Evolutionary conservation across 2,113 vertebrate genomes (phyloP), one percentile per base, ranked within the genome.

Genomic region (Leptodactylus fuscus): DNA sequence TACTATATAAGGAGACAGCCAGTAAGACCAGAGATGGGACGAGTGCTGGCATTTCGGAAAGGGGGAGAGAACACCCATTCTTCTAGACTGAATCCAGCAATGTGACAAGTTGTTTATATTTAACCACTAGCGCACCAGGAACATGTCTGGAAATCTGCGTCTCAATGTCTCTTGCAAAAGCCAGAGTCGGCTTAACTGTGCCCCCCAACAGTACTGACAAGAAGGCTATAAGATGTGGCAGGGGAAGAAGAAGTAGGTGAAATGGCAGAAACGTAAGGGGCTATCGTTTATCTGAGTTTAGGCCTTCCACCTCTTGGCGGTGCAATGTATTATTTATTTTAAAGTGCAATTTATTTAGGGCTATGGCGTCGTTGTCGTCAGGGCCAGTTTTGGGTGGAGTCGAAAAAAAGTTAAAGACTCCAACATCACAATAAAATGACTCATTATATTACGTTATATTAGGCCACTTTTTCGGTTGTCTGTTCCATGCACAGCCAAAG

Each of bases 1-100:
- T 83, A 83, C 82, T 83, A 83, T 83, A 83, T 75, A 83, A 83
- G 82, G 82, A 83, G 82, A 83, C 82, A 76, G 82, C 53, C 27
- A 83, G 70, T 74, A 60, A 73, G 82, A 75, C 82, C 82, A 74
- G 70, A 74, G 71, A 83, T 76, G 82, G 71, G 82, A 60, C 55
- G 38, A 83, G 82, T 27, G 44, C 71, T 83, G 82, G 71, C 82
- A 76, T 83, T 76, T 83, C n/a, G 5, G 12, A 32, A 12, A 60
- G 73, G 51, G 55, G 62, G 71, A 76, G 70, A 55, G 49, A 74
- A 53, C 49, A 73, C 69, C 49, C 69, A 27, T 24, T 75, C 81
- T 60, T 60, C 20, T 22, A 22, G 55, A 27, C 70, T 60, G 34
- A 46, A 75, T 75, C 81, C 71, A 76, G 81, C 2, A 83, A 76